These are phyloP conservation scores for Prunella himalayana DNA, from an alignment of 2,113 vertebrate genomes.

Conservation along the genomic window DNA sequence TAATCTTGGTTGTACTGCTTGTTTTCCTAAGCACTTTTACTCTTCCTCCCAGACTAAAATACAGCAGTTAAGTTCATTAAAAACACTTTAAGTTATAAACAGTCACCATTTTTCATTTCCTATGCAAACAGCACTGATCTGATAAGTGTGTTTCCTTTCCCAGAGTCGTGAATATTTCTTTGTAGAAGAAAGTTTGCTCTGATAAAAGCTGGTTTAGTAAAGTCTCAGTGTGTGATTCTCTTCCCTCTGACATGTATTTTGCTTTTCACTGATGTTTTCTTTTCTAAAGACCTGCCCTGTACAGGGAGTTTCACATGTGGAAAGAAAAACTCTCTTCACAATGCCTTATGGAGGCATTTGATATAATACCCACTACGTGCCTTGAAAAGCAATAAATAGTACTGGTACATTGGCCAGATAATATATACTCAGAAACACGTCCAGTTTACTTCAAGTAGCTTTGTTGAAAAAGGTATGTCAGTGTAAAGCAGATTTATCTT, in stretches of 20 bases:
- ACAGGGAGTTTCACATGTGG: background rate
- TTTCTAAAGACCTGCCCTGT: background rate
- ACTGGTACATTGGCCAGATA: background rate
- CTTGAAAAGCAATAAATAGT: background rate
- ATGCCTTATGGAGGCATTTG: background rate
- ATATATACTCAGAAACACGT: background rate
- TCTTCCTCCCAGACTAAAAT: background rate
- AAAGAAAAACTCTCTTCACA: background rate
- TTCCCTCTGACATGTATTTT: background rate
- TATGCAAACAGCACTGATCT: constrained; percentile 40
- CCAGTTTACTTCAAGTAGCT: background rate
- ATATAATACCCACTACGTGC: background rate
- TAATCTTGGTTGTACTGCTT: background rate
- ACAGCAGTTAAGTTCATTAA: constrained; percentile 24
- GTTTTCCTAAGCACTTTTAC: constrained; percentile 26
- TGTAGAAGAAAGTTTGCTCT: constrained; percentile 2
- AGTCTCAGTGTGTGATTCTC: background rate
- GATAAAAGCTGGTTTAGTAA: constrained; percentile 13
- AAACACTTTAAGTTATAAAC: constrained; percentile 27
- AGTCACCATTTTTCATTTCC: constrained; percentile 48
- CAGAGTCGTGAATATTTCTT: background rate
- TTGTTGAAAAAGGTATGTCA: background rate
- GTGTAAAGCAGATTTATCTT: background rate
- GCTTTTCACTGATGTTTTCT: background rate
- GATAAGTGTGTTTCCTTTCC: constrained; percentile 59